Conservation (phyloP, 2,797 vertebrate species). For the Darevskia mixta region DNA sequence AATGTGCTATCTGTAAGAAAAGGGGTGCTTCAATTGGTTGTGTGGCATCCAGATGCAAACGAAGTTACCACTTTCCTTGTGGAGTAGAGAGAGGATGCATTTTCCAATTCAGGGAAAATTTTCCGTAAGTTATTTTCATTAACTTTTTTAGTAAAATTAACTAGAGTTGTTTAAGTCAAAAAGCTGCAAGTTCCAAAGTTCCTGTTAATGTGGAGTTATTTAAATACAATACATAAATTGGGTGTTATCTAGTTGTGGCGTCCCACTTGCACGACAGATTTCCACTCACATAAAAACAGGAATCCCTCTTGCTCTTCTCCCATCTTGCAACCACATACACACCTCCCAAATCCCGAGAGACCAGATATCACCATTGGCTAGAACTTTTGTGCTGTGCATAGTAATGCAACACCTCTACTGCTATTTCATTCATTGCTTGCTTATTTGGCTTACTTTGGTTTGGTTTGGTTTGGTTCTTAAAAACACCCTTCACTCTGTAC, state of each 20-base stretch:
- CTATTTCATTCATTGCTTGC: background rate
- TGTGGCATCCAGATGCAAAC: conserved; percentile 85
- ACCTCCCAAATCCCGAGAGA: too few species aligned
- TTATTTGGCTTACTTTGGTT: background rate
- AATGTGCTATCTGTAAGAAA: conserved; percentile 87
- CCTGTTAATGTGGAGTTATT: background rate
- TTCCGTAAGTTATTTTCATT: conserved; percentile 83
- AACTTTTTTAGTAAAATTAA: background rate
- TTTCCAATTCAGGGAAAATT: conserved; percentile 90
- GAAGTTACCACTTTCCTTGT: conserved; percentile 92
- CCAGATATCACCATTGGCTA: background rate
- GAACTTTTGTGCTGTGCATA: background rate
- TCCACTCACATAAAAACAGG: too few species aligned
- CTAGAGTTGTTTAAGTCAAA: background rate
- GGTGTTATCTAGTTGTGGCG: too few species aligned
- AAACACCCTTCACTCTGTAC: background rate
- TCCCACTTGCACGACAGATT: too few species aligned
- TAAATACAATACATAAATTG: background rate
- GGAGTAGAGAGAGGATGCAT: conserved; percentile 86
- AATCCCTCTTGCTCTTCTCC: too few species aligned
- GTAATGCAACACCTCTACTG: background rate
- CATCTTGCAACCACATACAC: too few species aligned
- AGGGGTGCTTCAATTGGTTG: conserved; percentile 93
- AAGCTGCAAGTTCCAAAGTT: conserved; percentile 14
- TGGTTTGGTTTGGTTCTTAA: background rate